Evolutionary conservation across 2,888 invertebrate species (phyloP).

Genomic region (Cheilosia vulpina): DNA sequence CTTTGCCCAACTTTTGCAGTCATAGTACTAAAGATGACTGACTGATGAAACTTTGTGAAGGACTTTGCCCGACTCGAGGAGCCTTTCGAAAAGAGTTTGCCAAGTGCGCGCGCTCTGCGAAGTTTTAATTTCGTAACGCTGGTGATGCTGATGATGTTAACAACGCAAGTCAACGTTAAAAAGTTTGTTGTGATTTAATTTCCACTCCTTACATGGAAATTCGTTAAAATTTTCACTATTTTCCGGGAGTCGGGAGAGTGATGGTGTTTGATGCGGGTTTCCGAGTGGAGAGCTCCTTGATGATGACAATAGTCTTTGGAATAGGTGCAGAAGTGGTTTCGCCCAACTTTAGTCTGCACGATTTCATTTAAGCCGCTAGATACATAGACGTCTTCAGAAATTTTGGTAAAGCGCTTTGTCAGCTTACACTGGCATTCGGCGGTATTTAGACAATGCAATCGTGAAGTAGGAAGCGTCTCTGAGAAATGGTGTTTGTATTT

Average conservation of each 20-base stretch:
- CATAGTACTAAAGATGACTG: slow-evolving; percentile 37
- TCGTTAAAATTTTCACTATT: slow-evolving; percentile 19
- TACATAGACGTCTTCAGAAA: no score
- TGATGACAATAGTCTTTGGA: no score
- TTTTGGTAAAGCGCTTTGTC: no score
- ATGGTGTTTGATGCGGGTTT: no score
- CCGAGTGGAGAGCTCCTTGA: no score
- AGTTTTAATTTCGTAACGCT: slow-evolving; percentile 33
- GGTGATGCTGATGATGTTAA: slow-evolving; percentile 51
- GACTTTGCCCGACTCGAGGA: slow-evolving; percentile 42
- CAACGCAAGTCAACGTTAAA: slow-evolving; percentile 47
- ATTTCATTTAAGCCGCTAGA: no score
- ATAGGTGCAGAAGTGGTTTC: no score
- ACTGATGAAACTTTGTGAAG: slow-evolving; percentile 48
- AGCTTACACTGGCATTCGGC: no score
- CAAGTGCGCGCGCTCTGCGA: slow-evolving; percentile 18
- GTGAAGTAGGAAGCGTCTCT: no score
- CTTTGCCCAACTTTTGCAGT: slow-evolving; percentile 31
- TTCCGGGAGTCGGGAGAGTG: background rate
- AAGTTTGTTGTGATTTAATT: slow-evolving; percentile 59
- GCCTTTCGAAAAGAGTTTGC: slow-evolving; percentile 38
- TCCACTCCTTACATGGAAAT: slow-evolving; percentile 45
- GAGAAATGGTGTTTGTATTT: no score
- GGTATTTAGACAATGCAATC: no score
- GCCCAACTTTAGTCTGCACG: no score